Base-by-base conservation (phyloP, 1,140 invertebrate genomes). In the Sipha flava region DNA sequence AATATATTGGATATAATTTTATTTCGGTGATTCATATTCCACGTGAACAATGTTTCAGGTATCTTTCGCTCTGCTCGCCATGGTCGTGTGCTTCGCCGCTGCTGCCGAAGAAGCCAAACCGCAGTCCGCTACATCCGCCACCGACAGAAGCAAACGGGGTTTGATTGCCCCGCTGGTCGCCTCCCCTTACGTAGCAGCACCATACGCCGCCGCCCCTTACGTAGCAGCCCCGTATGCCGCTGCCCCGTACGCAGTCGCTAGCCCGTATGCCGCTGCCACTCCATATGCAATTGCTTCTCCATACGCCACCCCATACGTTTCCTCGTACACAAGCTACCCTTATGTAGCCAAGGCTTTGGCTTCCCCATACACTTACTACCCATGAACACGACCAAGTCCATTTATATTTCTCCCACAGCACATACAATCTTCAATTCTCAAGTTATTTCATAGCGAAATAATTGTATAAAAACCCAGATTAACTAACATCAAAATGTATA, bases 331-430 rank as follows among this genome's bases (percentile, higher is more conserved):
- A 49, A n/a, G 31, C 23, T 77, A 77, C 21, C 72, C 72, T 0
- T 77, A 77, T 34, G 72, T 77, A 18, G 72, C 72, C 10, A 77
- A 57, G 49, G 43, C 72, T 40, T 29, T 77, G 34, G 72, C 52
- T 54, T 77, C 72, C 7, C 72, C 72, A 10, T 77, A 77, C 72
- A n/a, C 72, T 7, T 57, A 77, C 34, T 77, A 59, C 21, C 72
- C 34, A 40, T 77, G 34, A 77, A 77, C 47, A n/a, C n/a, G n/a
- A n/a, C n/a, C n/a, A n/a, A n/a, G 3, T 6, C n/a, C 45, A 18
- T 21, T 16, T 2, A n/a, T 23, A 18, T 23, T 2, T 34, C 70
- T 18, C 31, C 9, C 18, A n/a, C 10, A 37, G 52, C 3, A 45
- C 47, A 31, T 10, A 31, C 7, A 10, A 31, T n/a, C 7, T 2